Conservation (phyloP, 2,113 vertebrate genomes). For the Tapirus terrestris region DNA sequence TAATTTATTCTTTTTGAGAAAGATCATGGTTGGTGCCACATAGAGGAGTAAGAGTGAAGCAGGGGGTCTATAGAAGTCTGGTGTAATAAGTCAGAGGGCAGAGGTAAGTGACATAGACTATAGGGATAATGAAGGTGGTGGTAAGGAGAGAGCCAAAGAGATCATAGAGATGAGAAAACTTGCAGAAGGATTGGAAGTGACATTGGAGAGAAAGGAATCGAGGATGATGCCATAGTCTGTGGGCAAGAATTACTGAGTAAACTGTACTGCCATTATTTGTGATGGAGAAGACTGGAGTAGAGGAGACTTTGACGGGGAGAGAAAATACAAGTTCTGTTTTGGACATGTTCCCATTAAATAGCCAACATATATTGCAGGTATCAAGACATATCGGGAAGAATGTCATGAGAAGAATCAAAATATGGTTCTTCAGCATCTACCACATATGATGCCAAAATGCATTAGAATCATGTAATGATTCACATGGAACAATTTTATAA, state of each 20-base stretch:
- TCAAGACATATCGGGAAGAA: background rate
- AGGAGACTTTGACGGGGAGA: background rate
- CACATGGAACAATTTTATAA: background rate
- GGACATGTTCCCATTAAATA: background rate
- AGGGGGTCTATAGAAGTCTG: accelerated
- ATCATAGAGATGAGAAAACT: background rate
- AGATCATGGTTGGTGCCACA: background rate
- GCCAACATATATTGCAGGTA: background rate
- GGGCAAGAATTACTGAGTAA: background rate
- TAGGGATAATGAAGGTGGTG: accelerated
- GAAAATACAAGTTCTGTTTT: background rate
- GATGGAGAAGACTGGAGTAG: background rate
- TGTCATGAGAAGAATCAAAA: background rate
- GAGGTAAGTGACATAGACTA: background rate
- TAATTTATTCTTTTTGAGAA: background rate
- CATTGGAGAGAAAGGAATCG: background rate
- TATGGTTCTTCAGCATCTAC: background rate
- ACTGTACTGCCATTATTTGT: background rate
- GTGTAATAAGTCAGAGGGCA: background rate
- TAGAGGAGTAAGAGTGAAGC: background rate
- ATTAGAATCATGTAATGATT: background rate
- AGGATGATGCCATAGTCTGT: too few species aligned
- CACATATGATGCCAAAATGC: background rate
- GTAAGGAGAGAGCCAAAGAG: background rate
- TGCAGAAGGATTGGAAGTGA: background rate